A percentile compares a stretch with the other conserved stretches of the same genome.
Evolutionary conservation across 2,113 vertebrate species (phyloP).

Genomic region (Notiomystis cincta): DNA sequence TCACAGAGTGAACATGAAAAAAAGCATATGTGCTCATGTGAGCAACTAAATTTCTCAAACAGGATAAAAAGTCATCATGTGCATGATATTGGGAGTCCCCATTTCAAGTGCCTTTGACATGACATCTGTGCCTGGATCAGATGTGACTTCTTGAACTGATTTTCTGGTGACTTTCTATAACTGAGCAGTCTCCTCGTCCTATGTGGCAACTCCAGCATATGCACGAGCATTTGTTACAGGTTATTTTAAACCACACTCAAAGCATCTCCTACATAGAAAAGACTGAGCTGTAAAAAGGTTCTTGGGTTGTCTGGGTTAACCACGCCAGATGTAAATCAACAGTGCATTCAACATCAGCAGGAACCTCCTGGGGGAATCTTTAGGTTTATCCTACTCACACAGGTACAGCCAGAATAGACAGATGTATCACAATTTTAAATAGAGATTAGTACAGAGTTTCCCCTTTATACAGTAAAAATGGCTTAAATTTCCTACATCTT

Average conservation of each 20-base stretch:
- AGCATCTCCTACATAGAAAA: not conserved
- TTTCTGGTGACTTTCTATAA: not conserved
- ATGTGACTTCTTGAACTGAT: not conserved
- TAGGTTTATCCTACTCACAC: not conserved
- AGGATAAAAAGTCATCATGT: not conserved
- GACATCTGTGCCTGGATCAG: not conserved
- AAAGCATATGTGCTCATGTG: not conserved
- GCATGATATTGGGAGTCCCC: not conserved
- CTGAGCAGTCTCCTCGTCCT: not conserved
- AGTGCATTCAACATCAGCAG: not conserved
- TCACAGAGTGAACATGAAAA: not conserved
- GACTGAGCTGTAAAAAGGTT: not conserved
- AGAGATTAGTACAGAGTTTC: not conserved
- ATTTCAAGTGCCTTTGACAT: not conserved
- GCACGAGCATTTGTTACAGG: not conserved
- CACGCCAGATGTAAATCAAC: not conserved
- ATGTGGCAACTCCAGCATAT: not conserved
- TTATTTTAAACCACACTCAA: not conserved
- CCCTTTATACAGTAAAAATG: not conserved
- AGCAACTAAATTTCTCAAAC: not conserved
- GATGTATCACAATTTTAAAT: not conserved
- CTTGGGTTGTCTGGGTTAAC: not conserved
- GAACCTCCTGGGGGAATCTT: not conserved
- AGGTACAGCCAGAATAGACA: not conserved
- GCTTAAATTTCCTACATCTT: not conserved